Evolutionary conservation across 2,113 vertebrate genomes (phyloP), one percentile per base, ranked within the genome.

Genomic region (Aspiorhynchus laticeps): DNA sequence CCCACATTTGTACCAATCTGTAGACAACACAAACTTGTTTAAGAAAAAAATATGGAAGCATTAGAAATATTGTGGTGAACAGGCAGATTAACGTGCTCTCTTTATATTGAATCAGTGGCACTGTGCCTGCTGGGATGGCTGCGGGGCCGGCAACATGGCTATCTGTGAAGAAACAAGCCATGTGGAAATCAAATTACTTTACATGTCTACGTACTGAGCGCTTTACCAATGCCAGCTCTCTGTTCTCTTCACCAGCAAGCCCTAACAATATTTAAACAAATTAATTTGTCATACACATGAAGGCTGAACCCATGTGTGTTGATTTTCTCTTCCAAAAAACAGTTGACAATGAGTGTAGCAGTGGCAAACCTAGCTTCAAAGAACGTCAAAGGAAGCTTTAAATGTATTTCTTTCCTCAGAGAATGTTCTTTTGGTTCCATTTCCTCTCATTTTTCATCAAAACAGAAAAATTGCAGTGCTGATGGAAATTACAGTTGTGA

Each of bases 141-240:
- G 43, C 0, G 8, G 78, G 76, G 11, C 76, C 5, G 19, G 76
- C 61, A n/a, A 67, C 82, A 51, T 78, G 69, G 51, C 43, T 80
- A 33, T 86, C 82, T 85, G 77, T 71, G 61, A 69, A 82, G 86
- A 87, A 46, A 38, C 83, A 83, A 75, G 46, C 81, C 76, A 75
- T 79, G 53, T 71, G 36, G 14, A 88, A 88, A 90, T 88, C 87
- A 33, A 24, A 90, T 90, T 90, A 90, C 53, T 75, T 74, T 83
- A 85, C 77, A 90, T 53, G 12, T 87, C 61, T 73, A 61, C 79
- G 67, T 77, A 59, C 63, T 53, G 61, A 63, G 41, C 59, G 36
- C 86, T 59, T 89, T 77, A 61, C 65, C 63, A 73, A 31, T 15
- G 61, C 28, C 83, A 63, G 83, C 8, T n/a, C 41, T 17, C 36